Conservation (phyloP, 2,888 invertebrate species). For the Villa cingulata region DNA sequence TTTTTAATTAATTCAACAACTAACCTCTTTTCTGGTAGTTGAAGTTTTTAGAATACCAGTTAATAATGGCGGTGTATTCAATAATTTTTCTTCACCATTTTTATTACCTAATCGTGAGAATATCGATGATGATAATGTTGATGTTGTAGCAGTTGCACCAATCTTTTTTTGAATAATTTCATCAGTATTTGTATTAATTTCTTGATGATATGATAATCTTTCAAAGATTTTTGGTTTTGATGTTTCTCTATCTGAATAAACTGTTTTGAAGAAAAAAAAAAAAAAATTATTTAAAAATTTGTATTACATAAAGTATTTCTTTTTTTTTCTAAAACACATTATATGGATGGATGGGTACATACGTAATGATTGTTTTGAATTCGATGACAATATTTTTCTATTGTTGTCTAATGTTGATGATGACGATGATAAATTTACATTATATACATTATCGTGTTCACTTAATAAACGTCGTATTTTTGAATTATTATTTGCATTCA, state of each 20-base stretch:
- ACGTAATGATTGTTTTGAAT: no score
- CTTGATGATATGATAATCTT: conserved; percentile 22
- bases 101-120: conserved; percentile 33
- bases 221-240: conserved; percentile 26
- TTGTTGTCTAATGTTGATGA: no score
- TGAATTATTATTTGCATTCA: no score
- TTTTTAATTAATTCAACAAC: no score
- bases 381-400: no score
- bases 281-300: no score
- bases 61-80: conserved; percentile 7
- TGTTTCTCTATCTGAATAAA: conserved; percentile 29
- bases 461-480: no score
- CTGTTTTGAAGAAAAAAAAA: conserved; percentile 16
- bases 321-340: no score
- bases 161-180: conserved; percentile 7
- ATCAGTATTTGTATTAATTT: neutral
- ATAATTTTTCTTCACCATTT: conserved; percentile 10
- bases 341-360: no score
- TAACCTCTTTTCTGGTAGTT: conserved; percentile 10
- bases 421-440: no score
- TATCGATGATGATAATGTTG: conserved; percentile 24
- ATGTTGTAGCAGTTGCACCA: conserved; percentile 14
- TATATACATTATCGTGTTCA: no score
- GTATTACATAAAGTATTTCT: no score
- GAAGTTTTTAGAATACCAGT: conserved; percentile 31